These are phyloP conservation scores for Lochmaea crataegi DNA, from an alignment of 2,888 invertebrate genomes.

Conservation along the genomic window DNA sequence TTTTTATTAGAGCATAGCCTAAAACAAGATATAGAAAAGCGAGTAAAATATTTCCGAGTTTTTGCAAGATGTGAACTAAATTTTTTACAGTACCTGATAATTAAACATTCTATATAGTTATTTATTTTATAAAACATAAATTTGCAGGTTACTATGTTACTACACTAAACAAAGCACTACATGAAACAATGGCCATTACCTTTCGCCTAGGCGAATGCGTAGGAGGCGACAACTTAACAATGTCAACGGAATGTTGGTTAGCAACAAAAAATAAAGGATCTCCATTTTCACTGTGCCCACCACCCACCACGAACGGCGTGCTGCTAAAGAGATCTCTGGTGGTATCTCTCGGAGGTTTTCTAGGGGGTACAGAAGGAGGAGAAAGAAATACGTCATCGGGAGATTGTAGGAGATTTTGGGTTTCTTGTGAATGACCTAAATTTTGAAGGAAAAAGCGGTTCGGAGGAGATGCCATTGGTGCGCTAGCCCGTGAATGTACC, in stretches of 20 bases:
- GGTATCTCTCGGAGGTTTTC: constrained; percentile 63
- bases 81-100: too few species aligned
- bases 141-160: not conserved
- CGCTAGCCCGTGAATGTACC: constrained; percentile 50
- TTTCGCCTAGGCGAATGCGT: constrained; percentile 61
- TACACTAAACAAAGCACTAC: not conserved
- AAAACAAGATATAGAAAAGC: too few species aligned
- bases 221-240: constrained; percentile 66
- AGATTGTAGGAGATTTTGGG: constrained; percentile 62
- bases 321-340: constrained; percentile 61
- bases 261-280: constrained; percentile 65
- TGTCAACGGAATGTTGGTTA: constrained; percentile 64
- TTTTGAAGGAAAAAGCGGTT: constrained; percentile 50
- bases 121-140: too few species aligned
- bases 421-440: constrained; percentile 54
- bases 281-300: constrained; percentile 64
- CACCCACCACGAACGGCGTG: constrained; percentile 64
- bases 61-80: too few species aligned
- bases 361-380: constrained; percentile 57
- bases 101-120: not conserved
- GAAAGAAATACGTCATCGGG: constrained; percentile 63
- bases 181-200: constrained; percentile 54
- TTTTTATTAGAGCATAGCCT: too few species aligned
- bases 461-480: constrained; percentile 57
- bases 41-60: too few species aligned